Evolutionary conservation across 2,888 invertebrate genomes (phyloP), one percentile per base, ranked within the genome.

Genomic region (Melanchra persicariae): DNA sequence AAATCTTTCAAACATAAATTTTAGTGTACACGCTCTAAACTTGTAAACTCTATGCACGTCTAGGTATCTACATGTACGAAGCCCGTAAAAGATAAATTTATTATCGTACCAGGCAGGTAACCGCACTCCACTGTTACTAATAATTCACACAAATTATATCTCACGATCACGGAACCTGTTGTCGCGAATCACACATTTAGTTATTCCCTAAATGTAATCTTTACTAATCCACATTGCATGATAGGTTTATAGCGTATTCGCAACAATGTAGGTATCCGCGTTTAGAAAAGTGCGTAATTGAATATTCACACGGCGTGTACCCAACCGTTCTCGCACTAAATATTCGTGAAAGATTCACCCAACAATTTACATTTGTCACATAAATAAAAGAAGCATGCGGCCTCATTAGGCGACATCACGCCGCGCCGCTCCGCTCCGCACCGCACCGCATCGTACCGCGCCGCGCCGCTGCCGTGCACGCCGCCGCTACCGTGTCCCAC

Each of bases 1-100:
- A 95, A 96, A 96, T 95, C 95, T 95, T 93, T 93, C 90, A 92
- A 91, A 93, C 95, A 96, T 96, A 95, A 96, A 96, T 96, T 95
- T 93, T 90, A 93, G 88, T 91, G 90, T 94, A 95, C 95, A 95
- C 93, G 94, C 91, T 93, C 93, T 93, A 94, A 93, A 94, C 94
- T 94, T 93, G 94, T 95, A 93, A 93, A 94, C 91, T 92, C 89
- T 92, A 93, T 92, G 92, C 93, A 92, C 91, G 91, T 92, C 89
- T 85, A 85, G 75, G 73, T 85, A 85, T 79, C 79, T 91, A 91
- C 90, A 89, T 90, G 89, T 89, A 90, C 87, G 88, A 87, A 78
- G 87, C 80, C 88, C 87, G 90, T 90, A 90, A 92, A 92, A 91
- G 90, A 91, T 91, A 91, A 91, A 92, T 91, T 91, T 89, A 90